These are phyloP conservation scores for Jordanella pulchra DNA, from an alignment of 2,797 vertebrate genomes.

Conservation along the genomic window DNA sequence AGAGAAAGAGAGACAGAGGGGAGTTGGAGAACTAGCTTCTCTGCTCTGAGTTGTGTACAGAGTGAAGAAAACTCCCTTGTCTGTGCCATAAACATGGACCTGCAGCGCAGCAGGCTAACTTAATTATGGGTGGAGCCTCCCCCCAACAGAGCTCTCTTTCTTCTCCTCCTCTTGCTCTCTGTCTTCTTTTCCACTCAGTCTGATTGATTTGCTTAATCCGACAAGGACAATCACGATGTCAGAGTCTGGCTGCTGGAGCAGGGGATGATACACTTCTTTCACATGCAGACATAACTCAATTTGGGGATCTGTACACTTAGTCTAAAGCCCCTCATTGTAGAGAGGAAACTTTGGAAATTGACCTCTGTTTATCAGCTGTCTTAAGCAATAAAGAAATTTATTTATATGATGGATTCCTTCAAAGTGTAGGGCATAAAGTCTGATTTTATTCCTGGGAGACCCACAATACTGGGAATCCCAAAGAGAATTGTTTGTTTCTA, in stretches of 20 bases:
- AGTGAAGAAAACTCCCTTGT: conserved; percentile 79
- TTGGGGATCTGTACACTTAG: conserved; percentile 40
- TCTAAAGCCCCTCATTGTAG: conserved; percentile 37
- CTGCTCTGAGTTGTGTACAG: conserved; percentile 73
- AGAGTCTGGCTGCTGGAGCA: conserved; percentile 49
- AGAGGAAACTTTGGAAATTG: neutral
- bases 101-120: conserved; percentile 78
- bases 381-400: neutral
- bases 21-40: conserved; percentile 57
- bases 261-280: conserved; percentile 28
- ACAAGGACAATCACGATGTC: conserved; percentile 76
- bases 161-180: conserved; percentile 44
- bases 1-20: conserved; percentile 56
- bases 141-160: conserved; percentile 32
- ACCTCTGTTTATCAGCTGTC: neutral
- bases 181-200: conserved; percentile 64
- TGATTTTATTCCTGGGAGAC: neutral
- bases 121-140: conserved; percentile 79
- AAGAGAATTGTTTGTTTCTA: too few relatives aligned
- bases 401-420: neutral
- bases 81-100: conserved; percentile 78
- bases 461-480: neutral
- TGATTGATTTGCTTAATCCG: conserved; percentile 75
- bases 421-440: neutral
- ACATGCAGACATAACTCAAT: conserved; percentile 59